Evolutionary conservation across 2,113 vertebrate genomes (phyloP).

Genomic region (Petrocephalus zakoni): DNA sequence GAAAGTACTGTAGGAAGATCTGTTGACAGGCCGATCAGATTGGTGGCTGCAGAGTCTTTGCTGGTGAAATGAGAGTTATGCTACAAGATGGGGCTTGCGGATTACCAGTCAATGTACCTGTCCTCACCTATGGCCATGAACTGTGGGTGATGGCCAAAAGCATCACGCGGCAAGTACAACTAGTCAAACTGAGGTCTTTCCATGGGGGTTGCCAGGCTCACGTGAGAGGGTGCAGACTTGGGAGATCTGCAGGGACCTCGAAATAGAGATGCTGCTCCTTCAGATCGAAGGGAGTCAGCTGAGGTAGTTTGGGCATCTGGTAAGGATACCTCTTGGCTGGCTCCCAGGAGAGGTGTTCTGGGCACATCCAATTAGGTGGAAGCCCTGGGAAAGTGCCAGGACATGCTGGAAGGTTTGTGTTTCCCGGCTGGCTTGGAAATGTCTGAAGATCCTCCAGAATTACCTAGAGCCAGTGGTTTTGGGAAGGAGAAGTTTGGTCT

Average conservation of each 20-base stretch:
- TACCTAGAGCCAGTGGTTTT: not conserved
- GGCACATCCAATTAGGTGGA: not conserved
- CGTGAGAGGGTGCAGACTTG: not conserved
- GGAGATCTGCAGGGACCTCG: not conserved
- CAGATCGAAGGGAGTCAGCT: not conserved
- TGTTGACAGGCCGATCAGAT: not conserved
- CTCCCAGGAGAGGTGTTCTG: not conserved
- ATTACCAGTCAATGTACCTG: not conserved
- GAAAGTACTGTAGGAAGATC: not conserved
- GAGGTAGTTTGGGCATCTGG: not conserved
- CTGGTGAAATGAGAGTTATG: not conserved
- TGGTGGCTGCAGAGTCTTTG: not conserved
- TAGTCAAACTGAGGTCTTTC: not conserved
- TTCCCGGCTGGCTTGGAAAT: not conserved
- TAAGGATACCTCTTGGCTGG: not conserved
- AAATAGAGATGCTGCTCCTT: not conserved
- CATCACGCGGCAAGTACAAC: not conserved
- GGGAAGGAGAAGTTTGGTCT: not conserved
- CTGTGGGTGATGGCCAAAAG: not conserved
- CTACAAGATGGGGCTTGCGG: not conserved
- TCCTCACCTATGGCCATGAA: not conserved
- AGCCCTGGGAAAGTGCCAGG: not conserved
- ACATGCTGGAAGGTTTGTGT: not conserved
- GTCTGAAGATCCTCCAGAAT: not conserved
- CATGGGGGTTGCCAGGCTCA: not conserved